Percentiles rank a stretch among this genome's conserved stretches.
These are phyloP conservation scores for Proctacanthus coquilletti DNA, from an alignment of 1,140 invertebrate species.

Conservation along the genomic window DNA sequence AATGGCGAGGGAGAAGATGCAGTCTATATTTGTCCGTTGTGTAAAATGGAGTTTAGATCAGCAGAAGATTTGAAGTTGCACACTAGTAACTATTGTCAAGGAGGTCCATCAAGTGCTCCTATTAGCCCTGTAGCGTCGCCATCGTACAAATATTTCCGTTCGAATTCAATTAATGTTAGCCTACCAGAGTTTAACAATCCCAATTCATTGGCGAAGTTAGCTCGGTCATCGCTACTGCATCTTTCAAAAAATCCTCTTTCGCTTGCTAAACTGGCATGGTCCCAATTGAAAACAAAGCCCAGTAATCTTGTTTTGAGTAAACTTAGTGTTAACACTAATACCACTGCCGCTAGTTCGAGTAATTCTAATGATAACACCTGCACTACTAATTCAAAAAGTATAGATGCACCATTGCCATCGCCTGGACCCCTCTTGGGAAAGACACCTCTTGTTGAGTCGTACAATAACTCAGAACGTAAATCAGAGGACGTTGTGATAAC, in stretches of 20 bases:
- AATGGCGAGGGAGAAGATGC: constrained; percentile 36
- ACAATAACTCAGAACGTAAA: constrained; percentile 11
- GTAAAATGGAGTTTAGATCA: constrained; percentile 48
- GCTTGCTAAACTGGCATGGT: constrained; percentile 25
- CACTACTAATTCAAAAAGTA: constrained; percentile 33
- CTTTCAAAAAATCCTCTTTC: constrained; percentile 25
- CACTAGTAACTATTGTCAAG: constrained; percentile 46
- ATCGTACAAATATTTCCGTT: constrained; percentile 20
- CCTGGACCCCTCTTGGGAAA: constrained; percentile 64
- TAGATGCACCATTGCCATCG: constrained; percentile 46
- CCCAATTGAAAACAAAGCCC: constrained; percentile 30
- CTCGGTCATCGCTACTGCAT: constrained; percentile 20
- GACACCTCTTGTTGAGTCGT: constrained; percentile 53
- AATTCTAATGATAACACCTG: constrained; percentile 5
- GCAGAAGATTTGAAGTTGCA: constrained; percentile 53
- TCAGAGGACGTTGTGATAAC: constrained; percentile 22
- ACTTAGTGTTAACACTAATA: constrained; percentile 13
- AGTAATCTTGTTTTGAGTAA: constrained; percentile 35
- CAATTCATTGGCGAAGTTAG: constrained; percentile 27
- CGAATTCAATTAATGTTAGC: constrained; percentile 37
- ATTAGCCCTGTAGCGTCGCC: constrained; percentile 25
- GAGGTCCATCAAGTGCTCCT: constrained; percentile 22
- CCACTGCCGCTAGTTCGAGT: constrained; percentile 10
- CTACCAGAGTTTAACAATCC: constrained; percentile 34
- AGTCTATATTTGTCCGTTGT: constrained; percentile 43